Base-by-base conservation (phyloP, 1,140 invertebrate genomes). In the Acromyrmex charruanus region DNA sequence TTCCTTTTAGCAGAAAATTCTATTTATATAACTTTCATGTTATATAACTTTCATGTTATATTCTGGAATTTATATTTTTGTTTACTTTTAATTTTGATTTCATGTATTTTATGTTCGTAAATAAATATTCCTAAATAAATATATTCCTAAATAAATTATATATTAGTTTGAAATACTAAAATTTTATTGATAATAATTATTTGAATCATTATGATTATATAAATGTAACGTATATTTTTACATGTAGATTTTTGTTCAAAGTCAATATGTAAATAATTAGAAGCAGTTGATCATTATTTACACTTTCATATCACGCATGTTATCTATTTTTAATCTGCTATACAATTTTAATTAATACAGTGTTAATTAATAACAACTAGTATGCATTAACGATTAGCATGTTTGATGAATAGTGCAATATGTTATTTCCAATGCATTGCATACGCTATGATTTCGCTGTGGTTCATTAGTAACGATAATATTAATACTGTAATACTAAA, bases 351-450 rank as follows among this genome's bases (percentile, higher is more conserved):
- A 84, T 75, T 35, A 75, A 14, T 28, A 71, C 9, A 75, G 4
- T 63, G n/a, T 61, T 84, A 84, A 84, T 74, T 75, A 75, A 74
- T 84, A 28, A 82, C 12, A 21, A 63, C 7, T 82, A 44, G 31
- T 72, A n/a, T 35, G 39, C 51, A 71, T 61, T 82, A 82, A 74
- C 18, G 69, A 55, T 74, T 81, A 84, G 80, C 3, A 0, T 59
- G 35, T 81, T 81, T 75, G 80, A 84, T 84, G 69, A 84, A 84
- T 74, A 75, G 69, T 74, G n/a, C 12, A 84, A 84, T 84, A 84
- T 75, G 55, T 44, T 75, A 31, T 75, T 74, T 44, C 25, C 39
- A 25, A 82, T 35, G 58, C 35, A 58, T 31, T 71, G 18, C 53
- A 51, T 74, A 53, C 7, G 39, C 80, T 65, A 51, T 61, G 10